These are phyloP conservation scores for Eolophus roseicapilla DNA, from an alignment of 2,113 vertebrate species.

Conservation along the genomic window DNA sequence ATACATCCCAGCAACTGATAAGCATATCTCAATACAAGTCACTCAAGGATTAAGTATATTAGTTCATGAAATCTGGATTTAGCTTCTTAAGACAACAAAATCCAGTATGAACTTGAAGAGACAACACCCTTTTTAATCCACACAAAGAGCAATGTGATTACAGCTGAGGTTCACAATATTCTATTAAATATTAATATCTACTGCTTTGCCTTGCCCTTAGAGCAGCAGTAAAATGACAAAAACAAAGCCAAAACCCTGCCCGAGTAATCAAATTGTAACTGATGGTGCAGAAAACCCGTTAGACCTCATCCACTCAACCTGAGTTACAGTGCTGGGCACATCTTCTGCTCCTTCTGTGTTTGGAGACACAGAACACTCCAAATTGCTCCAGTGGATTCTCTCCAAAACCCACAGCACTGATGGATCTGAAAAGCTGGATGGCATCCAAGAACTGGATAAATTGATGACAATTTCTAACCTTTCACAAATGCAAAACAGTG, in stretches of 20 bases:
- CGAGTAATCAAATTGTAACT: background rate
- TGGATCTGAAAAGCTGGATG: background rate
- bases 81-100: background rate
- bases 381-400: background rate
- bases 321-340: background rate
- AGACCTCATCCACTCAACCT: background rate
- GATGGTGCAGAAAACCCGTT: background rate
- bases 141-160: background rate
- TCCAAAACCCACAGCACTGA: background rate
- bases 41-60: background rate
- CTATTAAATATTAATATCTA: slow-evolving; percentile 14
- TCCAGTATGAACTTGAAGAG: background rate
- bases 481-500: background rate
- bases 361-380: rapidly evolving
- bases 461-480: background rate
- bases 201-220: background rate
- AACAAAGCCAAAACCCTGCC: background rate
- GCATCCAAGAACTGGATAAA: background rate
- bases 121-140: background rate
- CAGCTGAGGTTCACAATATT: background rate
- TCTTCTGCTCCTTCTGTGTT: background rate
- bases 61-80: background rate
- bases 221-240: background rate
- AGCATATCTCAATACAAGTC: background rate
- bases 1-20: background rate